phyloP scores from a whole-genome alignment of 2,888 invertebrate species.

The Himalopsyche kuldschensis region DNA sequence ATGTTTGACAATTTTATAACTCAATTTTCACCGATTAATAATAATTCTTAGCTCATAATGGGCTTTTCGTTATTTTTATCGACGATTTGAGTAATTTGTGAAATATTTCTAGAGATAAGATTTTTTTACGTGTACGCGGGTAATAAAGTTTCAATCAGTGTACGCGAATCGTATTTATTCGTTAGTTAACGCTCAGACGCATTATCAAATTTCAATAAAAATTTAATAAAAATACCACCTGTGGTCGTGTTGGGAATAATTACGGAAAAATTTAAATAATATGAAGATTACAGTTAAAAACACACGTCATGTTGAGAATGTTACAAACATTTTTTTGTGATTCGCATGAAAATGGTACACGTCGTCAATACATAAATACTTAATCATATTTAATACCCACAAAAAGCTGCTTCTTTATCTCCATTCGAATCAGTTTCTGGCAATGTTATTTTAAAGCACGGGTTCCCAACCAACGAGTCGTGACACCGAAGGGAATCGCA shows the following conservation, averaged over 20 bases:
- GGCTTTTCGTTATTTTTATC: not conserved
- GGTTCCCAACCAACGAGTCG: no score
- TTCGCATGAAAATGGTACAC: not conserved
- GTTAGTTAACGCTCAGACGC: not conserved
- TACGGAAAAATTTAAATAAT: not conserved
- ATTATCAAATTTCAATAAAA: not conserved
- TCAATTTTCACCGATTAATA: not conserved
- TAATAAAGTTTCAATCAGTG: not conserved
- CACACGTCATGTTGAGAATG: not conserved
- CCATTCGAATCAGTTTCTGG: no score
- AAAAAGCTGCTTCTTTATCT: no score
- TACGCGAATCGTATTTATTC: not conserved
- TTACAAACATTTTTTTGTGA: not conserved
- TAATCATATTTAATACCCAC: no score
- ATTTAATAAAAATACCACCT: not conserved
- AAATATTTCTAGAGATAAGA: not conserved
- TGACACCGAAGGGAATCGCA: no score
- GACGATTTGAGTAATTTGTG: not conserved
- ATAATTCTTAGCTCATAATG: not conserved
- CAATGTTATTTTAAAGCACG: no score
- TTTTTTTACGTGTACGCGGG: not conserved
- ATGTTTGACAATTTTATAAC: not conserved
- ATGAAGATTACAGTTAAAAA: not conserved
- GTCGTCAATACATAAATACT: no score
- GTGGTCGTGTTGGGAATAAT: not conserved